Conservation (phyloP, 2,888 invertebrate species). For the Cantharis rufa region DNA sequence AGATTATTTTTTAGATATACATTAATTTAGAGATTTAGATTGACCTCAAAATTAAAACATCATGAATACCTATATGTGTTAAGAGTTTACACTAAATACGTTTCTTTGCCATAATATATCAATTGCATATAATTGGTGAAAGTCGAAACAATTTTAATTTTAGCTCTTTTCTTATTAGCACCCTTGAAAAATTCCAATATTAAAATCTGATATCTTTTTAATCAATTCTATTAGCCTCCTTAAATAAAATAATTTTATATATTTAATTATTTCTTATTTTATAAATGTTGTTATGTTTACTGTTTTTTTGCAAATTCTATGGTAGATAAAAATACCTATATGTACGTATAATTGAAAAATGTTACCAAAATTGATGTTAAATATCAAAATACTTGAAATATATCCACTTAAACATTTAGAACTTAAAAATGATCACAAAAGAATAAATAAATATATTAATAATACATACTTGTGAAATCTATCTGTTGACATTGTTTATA, state of each 20-base stretch:
- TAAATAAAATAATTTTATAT: neutral
- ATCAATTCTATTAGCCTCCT: neutral
- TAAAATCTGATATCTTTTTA: neutral
- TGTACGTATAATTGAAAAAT: neutral
- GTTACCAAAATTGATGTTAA: neutral
- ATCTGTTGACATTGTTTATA: slow-evolving; percentile 61
- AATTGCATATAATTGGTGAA: neutral
- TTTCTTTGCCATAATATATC: neutral
- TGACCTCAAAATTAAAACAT: neutral
- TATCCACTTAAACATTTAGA: neutral
- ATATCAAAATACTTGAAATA: neutral
- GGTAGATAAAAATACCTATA: too few relatives aligned
- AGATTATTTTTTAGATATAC: neutral
- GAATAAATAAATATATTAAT: neutral
- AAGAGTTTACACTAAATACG: neutral
- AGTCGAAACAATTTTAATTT: neutral
- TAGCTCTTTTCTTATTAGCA: neutral
- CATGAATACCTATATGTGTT: neutral
- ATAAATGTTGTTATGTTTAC: too few relatives aligned
- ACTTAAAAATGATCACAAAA: neutral
- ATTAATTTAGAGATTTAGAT: neutral
- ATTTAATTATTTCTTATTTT: too few relatives aligned
- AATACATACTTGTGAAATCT: slow-evolving; percentile 66
- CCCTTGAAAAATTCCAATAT: neutral
- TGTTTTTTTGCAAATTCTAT: too few relatives aligned